A percentile compares a stretch with the other conserved stretches of the same genome.
phyloP scores from a whole-genome alignment of 2,797 vertebrate species.

The Gymnothorax javanicus region DNA sequence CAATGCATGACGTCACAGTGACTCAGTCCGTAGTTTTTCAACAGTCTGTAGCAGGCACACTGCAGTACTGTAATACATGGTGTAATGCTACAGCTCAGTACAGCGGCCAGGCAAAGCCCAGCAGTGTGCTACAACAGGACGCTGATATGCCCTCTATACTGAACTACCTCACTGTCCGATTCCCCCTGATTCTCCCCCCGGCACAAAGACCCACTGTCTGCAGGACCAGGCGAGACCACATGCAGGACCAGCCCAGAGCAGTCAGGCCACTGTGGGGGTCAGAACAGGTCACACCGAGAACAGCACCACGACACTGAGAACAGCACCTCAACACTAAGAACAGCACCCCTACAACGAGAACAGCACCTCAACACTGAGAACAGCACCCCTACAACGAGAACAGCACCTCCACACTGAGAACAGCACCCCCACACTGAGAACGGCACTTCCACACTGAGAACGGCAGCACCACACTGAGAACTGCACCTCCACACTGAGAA shows the following conservation, averaged over 20 bases:
- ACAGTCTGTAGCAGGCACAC: no score
- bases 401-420: no score
- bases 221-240: not conserved
- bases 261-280: not conserved
- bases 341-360: no score
- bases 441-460: no score
- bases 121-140: slow-evolving; percentile 57
- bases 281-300: not conserved
- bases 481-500: no score
- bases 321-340: not conserved
- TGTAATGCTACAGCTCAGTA: slow-evolving; percentile 31
- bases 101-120: slow-evolving; percentile 56
- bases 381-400: no score
- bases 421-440: no score
- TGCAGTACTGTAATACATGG: slow-evolving; percentile 39
- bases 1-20: no score
- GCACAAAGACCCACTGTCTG: slow-evolving; percentile 72
- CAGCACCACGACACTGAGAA: not conserved
- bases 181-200: slow-evolving; percentile 45
- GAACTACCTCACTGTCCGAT: slow-evolving; percentile 42
- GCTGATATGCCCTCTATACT: not conserved
- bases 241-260: not conserved
- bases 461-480: no score
- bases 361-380: no score
- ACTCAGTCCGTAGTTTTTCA: no score